Percentiles rank a stretch among this genome's conserved stretches.
These are phyloP conservation scores for Fissipunctia ypsillon DNA, from an alignment of 2,888 invertebrate species.

Conservation along the genomic window DNA sequence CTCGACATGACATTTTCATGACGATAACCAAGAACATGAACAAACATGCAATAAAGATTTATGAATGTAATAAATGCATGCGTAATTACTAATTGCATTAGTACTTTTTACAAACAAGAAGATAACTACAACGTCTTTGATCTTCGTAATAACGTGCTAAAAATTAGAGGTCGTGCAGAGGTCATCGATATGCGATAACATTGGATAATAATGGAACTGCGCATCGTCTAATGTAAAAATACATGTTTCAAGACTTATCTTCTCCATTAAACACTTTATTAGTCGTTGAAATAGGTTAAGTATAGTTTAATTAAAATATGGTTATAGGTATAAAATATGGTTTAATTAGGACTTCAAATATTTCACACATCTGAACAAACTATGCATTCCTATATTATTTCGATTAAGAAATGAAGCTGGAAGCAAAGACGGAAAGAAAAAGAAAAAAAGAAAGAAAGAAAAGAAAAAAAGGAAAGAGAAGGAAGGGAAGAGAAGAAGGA, in stretches of 20 bases:
- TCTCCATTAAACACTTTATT: neutral
- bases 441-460: too few relatives aligned
- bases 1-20: constrained; percentile 11
- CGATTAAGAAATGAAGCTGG: too few relatives aligned
- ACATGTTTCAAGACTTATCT: neutral
- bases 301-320: too few relatives aligned
- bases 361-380: too few relatives aligned
- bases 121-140: neutral
- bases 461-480: too few relatives aligned
- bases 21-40: constrained; percentile 17
- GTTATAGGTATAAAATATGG: too few relatives aligned
- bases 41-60: constrained; percentile 27
- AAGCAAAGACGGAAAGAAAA: too few relatives aligned
- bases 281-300: neutral
- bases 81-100: constrained; percentile 12
- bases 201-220: neutral
- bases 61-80: constrained; percentile 15
- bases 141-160: neutral
- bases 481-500: too few relatives aligned
- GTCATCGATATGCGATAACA: constrained; percentile 1
- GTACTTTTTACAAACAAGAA: neutral
- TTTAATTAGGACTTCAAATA: too few relatives aligned
- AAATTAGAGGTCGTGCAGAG: neutral
- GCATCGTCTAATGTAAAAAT: neutral
- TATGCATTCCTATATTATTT: too few relatives aligned